Conservation (phyloP, 1,140 invertebrate genomes). For the Diprion similis region DNA sequence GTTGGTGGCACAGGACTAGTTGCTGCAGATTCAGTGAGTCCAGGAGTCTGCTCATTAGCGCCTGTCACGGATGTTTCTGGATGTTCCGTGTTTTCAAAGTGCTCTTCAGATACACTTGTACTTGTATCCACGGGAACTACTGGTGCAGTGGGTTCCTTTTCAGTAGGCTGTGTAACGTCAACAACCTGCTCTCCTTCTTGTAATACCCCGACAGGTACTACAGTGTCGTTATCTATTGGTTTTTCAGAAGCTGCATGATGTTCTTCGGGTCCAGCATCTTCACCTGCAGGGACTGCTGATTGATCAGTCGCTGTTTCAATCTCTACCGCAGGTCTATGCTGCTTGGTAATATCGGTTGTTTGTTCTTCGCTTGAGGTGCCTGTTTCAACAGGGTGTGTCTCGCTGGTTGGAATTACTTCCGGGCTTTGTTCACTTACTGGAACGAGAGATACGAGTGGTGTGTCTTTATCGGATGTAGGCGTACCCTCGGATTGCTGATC, state of each 20-base stretch:
- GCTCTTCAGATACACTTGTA: slow-evolving; percentile 18
- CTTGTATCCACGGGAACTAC: slow-evolving; percentile 22
- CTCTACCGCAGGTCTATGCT: slow-evolving; percentile 21
- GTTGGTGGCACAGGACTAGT: background rate
- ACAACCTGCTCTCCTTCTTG: slow-evolving; percentile 18
- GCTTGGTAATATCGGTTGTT: slow-evolving; percentile 14
- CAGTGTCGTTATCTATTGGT: slow-evolving; percentile 12
- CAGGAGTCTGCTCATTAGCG: slow-evolving; percentile 17
- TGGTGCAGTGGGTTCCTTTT: slow-evolving; percentile 23
- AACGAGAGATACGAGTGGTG: background rate
- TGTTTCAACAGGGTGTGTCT: background rate
- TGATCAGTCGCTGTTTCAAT: slow-evolving; percentile 12
- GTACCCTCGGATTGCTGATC: background rate
- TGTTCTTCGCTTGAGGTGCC: background rate
- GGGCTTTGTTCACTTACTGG: background rate
- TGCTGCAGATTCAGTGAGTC: background rate
- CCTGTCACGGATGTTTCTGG: background rate
- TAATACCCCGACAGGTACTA: slow-evolving; percentile 8
- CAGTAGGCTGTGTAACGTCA: slow-evolving; percentile 13
- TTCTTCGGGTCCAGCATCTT: slow-evolving; percentile 20
- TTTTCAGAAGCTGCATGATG: slow-evolving; percentile 18
- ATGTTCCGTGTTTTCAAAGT: slow-evolving; percentile 12
- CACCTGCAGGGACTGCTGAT: slow-evolving; percentile 6
- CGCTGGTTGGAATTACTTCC: background rate
- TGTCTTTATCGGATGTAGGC: background rate